These are phyloP conservation scores for Catocala fraxini DNA, from an alignment of 2,888 invertebrate genomes.

Conservation along the genomic window DNA sequence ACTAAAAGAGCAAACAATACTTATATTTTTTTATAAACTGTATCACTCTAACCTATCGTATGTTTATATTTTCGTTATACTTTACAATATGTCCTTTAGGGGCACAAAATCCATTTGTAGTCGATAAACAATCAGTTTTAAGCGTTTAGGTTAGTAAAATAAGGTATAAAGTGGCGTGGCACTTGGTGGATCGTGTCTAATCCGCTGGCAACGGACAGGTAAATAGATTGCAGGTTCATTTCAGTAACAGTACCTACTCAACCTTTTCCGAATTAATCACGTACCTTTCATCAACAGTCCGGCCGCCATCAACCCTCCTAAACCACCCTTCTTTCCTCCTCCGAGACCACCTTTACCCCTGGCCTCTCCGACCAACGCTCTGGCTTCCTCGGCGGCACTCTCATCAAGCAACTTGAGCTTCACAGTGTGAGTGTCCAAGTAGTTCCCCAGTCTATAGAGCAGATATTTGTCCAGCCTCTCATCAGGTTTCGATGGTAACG, in stretches of 20 bases:
- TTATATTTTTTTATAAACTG: too few species aligned
- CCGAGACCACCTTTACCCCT: constrained; percentile 84
- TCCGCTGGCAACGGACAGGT: too few species aligned
- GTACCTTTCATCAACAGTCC: constrained; percentile 90
- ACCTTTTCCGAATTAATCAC: constrained; percentile 34
- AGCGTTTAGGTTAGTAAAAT: too few species aligned
- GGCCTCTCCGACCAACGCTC: constrained; percentile 85
- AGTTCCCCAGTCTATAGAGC: constrained; percentile 90
- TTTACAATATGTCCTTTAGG: too few species aligned
- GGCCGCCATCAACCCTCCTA: constrained; percentile 86
- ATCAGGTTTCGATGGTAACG: constrained; percentile 92
- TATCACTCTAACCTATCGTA: too few species aligned
- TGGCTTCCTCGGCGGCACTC: constrained; percentile 87
- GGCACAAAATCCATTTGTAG: too few species aligned
- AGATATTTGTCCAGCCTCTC: constrained; percentile 92
- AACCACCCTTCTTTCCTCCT: constrained; percentile 82
- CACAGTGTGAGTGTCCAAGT: constrained; percentile 91
- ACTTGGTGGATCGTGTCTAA: too few species aligned
- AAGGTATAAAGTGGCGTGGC: too few species aligned
- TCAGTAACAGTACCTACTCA: background rate
- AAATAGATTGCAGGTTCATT: too few species aligned
- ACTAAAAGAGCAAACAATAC: too few species aligned
- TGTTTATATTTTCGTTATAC: too few species aligned
- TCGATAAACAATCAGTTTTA: too few species aligned
- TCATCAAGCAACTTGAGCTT: constrained; percentile 91